A percentile compares a stretch with the other conserved stretches of the same genome.
Evolutionary conservation across 2,888 invertebrate genomes (phyloP).

Genomic region (Agrilus mali): DNA sequence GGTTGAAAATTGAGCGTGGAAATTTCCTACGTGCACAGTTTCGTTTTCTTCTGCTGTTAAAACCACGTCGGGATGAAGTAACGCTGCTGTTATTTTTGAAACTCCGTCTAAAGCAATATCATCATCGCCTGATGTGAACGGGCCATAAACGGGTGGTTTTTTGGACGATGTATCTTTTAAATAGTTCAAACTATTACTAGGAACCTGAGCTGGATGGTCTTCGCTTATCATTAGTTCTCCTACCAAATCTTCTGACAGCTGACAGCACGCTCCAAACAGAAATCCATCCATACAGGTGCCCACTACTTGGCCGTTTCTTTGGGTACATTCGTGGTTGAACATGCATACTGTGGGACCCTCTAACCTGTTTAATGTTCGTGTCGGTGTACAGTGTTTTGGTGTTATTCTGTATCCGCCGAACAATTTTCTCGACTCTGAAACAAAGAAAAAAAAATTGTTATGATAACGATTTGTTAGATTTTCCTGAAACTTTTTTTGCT

Average conservation of each 20-base stretch:
- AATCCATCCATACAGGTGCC: conserved; percentile 89
- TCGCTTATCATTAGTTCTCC: conserved; percentile 24
- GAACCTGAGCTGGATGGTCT: conserved; percentile 13
- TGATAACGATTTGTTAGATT: too few relatives aligned
- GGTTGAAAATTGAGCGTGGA: conserved; percentile 22
- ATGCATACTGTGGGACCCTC: conserved; percentile 72
- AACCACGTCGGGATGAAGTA: conserved; percentile 30
- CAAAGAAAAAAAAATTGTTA: too few relatives aligned
- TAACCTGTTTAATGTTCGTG: conserved; percentile 47
- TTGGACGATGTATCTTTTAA: conserved; percentile 13
- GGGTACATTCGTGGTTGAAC: conserved; percentile 84
- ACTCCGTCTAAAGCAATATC: conserved; percentile 45
- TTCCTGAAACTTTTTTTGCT: too few relatives aligned
- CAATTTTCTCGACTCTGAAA: conserved; percentile 49
- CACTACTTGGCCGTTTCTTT: conserved; percentile 68
- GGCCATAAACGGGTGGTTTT: conserved; percentile 21
- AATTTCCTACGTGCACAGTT: conserved; percentile 24
- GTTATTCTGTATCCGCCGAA: conserved; percentile 82
- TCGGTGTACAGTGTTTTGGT: conserved; percentile 65
- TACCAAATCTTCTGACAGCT: conserved; percentile 44
- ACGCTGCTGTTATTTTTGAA: conserved; percentile 41
- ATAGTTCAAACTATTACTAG: conserved; percentile 16
- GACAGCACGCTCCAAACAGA: conserved; percentile 85
- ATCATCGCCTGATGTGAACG: conserved; percentile 21
- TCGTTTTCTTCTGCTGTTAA: conserved; percentile 30